A percentile compares a stretch with the other conserved stretches of the same genome.
Conservation (phyloP, 2,113 vertebrate species). For the Catharus fuscescens region DNA sequence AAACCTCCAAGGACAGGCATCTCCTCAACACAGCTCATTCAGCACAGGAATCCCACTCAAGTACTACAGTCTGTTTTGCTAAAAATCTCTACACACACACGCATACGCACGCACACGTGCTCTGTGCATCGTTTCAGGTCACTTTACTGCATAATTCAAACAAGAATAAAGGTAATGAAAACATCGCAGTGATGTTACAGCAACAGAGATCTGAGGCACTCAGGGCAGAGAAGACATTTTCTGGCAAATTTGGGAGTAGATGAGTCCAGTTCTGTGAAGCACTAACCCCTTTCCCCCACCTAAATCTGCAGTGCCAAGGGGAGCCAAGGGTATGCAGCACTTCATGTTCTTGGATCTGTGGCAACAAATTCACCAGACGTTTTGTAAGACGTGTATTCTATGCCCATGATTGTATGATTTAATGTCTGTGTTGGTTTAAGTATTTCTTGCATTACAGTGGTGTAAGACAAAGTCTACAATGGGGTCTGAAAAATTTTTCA, state of each 20-base stretch:
- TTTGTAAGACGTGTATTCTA: slow-evolving; percentile 33
- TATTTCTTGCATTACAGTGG: slow-evolving; percentile 19
- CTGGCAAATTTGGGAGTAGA: slow-evolving; percentile 31
- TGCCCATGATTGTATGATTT: slow-evolving; percentile 49
- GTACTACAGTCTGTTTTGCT: slow-evolving; percentile 61
- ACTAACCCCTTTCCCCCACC: not conserved
- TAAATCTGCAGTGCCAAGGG: slow-evolving; percentile 30
- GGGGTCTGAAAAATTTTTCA: not conserved
- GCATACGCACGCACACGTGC: not conserved
- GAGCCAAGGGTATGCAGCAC: not conserved
- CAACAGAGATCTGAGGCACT: slow-evolving; percentile 78
- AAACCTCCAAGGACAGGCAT: slow-evolving; percentile 51
- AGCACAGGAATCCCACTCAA: slow-evolving; percentile 43
- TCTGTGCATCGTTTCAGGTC: slow-evolving; percentile 57
- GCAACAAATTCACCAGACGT: slow-evolving; percentile 42
- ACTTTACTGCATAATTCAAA: slow-evolving; percentile 75
- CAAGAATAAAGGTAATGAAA: slow-evolving; percentile 72
- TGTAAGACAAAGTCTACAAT: not conserved
- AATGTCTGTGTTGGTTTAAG: slow-evolving; percentile 28
- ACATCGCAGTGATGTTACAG: slow-evolving; percentile 70
- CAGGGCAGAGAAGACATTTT: slow-evolving; percentile 68
- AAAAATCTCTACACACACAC: slow-evolving; percentile 57
- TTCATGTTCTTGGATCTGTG: not conserved
- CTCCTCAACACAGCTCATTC: slow-evolving; percentile 66
- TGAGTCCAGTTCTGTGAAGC: not conserved